Evolutionary conservation across 2,797 vertebrate species (phyloP).

Genomic region (Premnoplex brunnescens): DNA sequence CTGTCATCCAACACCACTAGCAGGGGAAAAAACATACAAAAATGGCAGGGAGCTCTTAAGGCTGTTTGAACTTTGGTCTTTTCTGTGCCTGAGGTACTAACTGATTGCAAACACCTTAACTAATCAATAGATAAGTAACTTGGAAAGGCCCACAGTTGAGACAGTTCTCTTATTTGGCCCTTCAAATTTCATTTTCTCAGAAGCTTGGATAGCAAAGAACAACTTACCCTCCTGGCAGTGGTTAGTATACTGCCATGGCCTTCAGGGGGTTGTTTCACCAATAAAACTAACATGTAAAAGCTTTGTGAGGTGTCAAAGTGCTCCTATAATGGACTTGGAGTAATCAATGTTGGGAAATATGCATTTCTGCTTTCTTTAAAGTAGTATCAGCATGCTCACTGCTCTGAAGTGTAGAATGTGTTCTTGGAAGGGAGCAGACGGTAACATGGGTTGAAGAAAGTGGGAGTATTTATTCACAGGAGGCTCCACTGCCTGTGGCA

Average conservation of each 20-base stretch:
- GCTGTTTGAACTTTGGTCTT: neutral
- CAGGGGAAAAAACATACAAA: neutral
- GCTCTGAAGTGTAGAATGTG: neutral
- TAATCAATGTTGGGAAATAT: neutral
- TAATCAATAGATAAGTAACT: neutral
- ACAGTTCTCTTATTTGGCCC: neutral
- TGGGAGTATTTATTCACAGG: neutral
- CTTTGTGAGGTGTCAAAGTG: neutral
- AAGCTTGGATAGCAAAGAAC: neutral
- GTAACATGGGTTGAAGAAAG: neutral
- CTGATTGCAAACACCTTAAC: neutral
- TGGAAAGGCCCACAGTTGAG: neutral
- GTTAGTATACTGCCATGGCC: neutral
- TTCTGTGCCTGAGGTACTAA: neutral
- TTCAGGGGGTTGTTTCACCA: neutral
- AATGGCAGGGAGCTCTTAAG: neutral
- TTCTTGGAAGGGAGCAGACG: neutral
- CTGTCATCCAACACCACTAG: constrained; percentile 97
- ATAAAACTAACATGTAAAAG: neutral
- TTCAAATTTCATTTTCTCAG: neutral
- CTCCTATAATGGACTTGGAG: neutral
- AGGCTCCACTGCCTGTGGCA: neutral
- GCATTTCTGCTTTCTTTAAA: neutral
- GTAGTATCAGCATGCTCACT: accelerated
- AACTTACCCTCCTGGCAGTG: neutral